A percentile compares a stretch with the other conserved stretches of the same genome.
phyloP scores from a whole-genome alignment of 2,797 vertebrate species.

The Merluccius polli region DNA sequence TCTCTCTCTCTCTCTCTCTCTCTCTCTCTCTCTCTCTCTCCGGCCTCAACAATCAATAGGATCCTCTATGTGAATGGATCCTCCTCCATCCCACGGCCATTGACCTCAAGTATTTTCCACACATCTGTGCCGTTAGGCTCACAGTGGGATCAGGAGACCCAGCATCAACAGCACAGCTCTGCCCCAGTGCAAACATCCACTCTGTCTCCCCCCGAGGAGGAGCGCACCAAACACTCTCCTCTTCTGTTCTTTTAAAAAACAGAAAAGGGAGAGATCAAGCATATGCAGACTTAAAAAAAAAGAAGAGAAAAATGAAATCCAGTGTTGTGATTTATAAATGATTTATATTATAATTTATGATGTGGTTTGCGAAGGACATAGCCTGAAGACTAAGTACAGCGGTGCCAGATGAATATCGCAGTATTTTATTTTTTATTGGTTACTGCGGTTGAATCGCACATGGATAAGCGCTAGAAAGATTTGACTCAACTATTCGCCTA shows the following conservation, averaged over 20 bases:
- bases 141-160: constrained; percentile 66
- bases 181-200: constrained; percentile 47
- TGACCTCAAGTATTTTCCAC: constrained; percentile 67
- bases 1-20: constrained; percentile 15
- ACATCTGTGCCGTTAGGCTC: constrained; percentile 59
- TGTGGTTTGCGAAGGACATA: not conserved
- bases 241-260: not conserved
- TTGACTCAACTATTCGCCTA: not conserved
- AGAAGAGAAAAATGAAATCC: not conserved
- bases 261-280: not conserved
- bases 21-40: constrained; percentile 6
- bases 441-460: not conserved
- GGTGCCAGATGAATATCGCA: not conserved
- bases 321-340: not conserved
- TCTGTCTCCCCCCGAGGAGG: constrained; percentile 8
- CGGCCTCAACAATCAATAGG: constrained; percentile 54
- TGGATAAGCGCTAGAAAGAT: not conserved
- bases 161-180: constrained; percentile 47
- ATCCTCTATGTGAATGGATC: constrained; percentile 53
- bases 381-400: not conserved
- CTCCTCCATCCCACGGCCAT: constrained; percentile 43
- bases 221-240: constrained; percentile 37
- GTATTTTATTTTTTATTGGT: not conserved
- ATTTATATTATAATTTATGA: not conserved
- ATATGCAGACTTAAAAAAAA: not conserved